Evolutionary conservation across 1,140 invertebrate genomes (phyloP).

Genomic region (Spodoptera frugiperda): DNA sequence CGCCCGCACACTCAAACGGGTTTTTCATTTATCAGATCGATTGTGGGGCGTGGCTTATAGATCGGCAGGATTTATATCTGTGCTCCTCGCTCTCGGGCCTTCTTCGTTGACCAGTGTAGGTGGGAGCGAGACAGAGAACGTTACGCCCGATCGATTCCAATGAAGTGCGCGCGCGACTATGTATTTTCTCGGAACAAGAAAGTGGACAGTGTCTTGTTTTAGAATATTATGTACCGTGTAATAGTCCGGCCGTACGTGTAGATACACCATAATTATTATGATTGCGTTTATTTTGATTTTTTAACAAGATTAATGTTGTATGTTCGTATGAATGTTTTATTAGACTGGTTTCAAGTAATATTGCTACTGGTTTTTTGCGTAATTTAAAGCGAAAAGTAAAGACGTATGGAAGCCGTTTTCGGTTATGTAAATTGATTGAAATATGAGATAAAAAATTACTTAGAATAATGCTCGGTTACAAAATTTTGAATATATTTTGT

Average conservation of each 20-base stretch:
- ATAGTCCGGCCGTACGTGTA: constrained; percentile 28
- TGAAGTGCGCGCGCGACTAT: constrained; percentile 56
- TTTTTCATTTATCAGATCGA: constrained; percentile 77
- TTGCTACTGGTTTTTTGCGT: constrained; percentile 38
- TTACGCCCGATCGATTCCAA: constrained; percentile 73
- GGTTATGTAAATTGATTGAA: constrained; percentile 42
- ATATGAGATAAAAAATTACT: constrained; percentile 42
- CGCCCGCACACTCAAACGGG: constrained; percentile 67
- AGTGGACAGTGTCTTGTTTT: constrained; percentile 56
- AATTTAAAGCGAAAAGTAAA: constrained; percentile 32
- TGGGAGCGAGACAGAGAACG: constrained; percentile 59
- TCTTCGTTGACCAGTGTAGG: constrained; percentile 4
- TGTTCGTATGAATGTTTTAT: constrained; percentile 44
- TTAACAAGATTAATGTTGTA: constrained; percentile 21
- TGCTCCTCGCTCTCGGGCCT: constrained; percentile 56
- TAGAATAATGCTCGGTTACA: constrained; percentile 29
- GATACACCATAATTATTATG: constrained; percentile 22
- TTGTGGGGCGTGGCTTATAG: constrained; percentile 71
- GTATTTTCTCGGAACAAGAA: constrained; percentile 64
- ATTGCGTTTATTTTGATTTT: constrained; percentile 37
- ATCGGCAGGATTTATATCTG: constrained; percentile 50
- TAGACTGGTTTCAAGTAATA: constrained; percentile 22
- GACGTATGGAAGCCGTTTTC: constrained; percentile 27
- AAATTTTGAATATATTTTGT: background rate
- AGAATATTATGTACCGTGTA: constrained; percentile 47